Evolutionary conservation across 2,888 invertebrate species (phyloP).

Genomic region (Peribatodes rhomboidaria): DNA sequence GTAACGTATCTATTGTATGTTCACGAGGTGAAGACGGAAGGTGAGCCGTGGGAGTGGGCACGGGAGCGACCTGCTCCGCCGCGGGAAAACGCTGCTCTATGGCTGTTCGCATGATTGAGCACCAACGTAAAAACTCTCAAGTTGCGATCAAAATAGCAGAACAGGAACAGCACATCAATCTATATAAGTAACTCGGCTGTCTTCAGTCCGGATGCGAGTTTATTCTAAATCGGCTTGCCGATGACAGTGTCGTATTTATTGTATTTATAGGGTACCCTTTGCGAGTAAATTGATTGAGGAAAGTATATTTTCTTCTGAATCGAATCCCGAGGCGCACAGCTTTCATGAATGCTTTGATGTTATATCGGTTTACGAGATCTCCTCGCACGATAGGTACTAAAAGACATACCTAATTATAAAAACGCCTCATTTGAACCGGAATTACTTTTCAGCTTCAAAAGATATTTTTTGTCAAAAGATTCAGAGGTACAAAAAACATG

Average conservation of each 20-base stretch:
- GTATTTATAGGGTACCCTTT: conserved; percentile 54
- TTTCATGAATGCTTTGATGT: conserved; percentile 63
- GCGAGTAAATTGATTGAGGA: conserved; percentile 59
- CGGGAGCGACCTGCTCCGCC: conserved; percentile 65
- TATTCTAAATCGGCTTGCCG: conserved; percentile 51
- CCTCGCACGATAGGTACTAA: conserved; percentile 52
- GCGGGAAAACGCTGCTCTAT: conserved; percentile 74
- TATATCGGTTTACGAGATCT: conserved; percentile 63
- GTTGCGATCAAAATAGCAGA: conserved; percentile 51
- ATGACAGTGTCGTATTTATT: conserved; percentile 55
- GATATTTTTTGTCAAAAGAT: too few species aligned
- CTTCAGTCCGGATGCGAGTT: conserved; percentile 51
- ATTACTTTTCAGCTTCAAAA: conserved; percentile 11
- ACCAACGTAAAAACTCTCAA: conserved; percentile 51
- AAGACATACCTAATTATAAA: conserved; percentile 43
- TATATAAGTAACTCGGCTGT: conserved; percentile 39
- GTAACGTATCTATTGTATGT: conserved; percentile 77
- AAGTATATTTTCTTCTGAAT: conserved; percentile 56
- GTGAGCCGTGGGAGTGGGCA: conserved; percentile 75
- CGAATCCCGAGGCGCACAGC: conserved; percentile 49
- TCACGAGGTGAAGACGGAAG: conserved; percentile 75
- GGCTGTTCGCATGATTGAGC: conserved; percentile 63
- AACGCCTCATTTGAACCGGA: conserved; percentile 14
- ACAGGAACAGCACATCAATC: conserved; percentile 35
- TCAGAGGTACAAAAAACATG: too few species aligned